These are phyloP conservation scores for Verasper variegatus DNA, from an alignment of 2,113 vertebrate species.

Conservation along the genomic window DNA sequence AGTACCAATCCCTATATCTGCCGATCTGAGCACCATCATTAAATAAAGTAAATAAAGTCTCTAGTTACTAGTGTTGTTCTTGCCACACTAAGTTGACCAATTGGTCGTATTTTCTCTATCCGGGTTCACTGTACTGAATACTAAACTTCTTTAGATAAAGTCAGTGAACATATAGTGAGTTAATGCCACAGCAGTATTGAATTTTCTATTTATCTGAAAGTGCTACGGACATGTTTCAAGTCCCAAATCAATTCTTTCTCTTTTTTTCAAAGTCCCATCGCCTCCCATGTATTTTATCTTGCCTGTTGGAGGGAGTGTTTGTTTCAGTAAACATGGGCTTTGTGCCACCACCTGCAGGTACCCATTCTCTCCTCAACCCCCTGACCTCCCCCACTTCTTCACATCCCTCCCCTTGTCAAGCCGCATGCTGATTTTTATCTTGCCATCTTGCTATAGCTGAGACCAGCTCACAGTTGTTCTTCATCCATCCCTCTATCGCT, in stretches of 20 bases:
- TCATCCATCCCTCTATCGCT: constrained; percentile 50
- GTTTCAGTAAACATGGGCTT: constrained; percentile 46
- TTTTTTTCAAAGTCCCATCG: neutral
- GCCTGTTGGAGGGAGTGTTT: constrained; percentile 11
- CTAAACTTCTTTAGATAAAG: no score
- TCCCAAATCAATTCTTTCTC: neutral
- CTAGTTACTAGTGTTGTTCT: no score
- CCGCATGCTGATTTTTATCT: constrained; percentile 61
- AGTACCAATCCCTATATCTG: neutral
- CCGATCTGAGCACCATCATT: neutral
- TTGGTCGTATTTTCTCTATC: no score
- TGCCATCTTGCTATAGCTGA: constrained; percentile 27
- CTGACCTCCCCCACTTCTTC: constrained; percentile 46
- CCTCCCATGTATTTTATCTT: constrained; percentile 30
- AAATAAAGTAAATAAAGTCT: no score
- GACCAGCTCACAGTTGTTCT: constrained; percentile 49
- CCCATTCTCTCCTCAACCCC: constrained; percentile 43
- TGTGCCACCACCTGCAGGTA: constrained; percentile 48
- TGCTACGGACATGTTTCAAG: neutral
- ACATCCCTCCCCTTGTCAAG: constrained; percentile 45
- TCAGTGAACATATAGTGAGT: no score
- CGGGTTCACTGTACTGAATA: no score
- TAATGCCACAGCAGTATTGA: no score
- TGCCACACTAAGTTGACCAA: no score
- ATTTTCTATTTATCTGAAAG: no score